A percentile compares a stretch with the other conserved stretches of the same genome.
Evolutionary conservation across 1,140 invertebrate genomes (phyloP).

Genomic region (Tribolium castaneum): DNA sequence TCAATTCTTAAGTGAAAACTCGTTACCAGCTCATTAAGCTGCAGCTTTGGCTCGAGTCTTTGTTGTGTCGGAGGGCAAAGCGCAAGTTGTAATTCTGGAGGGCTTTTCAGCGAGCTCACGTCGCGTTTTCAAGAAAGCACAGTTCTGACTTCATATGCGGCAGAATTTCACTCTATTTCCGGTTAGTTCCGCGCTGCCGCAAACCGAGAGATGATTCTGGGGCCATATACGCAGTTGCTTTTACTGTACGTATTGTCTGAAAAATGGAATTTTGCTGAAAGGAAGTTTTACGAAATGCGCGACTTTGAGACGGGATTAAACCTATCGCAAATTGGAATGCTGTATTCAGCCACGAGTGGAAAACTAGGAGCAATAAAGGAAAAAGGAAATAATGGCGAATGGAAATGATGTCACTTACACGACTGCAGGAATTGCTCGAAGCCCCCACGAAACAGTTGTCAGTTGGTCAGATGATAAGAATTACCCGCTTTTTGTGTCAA

Average conservation of each 20-base stretch:
- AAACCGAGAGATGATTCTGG: conserved; percentile 10
- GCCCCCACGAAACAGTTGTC: background rate
- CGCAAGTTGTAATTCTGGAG: conserved; percentile 7
- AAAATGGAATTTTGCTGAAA: conserved; percentile 6
- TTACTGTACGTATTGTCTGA: conserved; percentile 19
- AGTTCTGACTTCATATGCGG: conserved; percentile 28
- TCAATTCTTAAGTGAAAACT: conserved; percentile 22
- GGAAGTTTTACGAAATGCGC: background rate
- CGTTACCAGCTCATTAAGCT: conserved; percentile 11
- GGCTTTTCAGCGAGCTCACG: conserved; percentile 29
- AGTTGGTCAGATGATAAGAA: background rate
- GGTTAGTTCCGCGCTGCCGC: conserved; percentile 19
- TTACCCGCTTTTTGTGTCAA: background rate
- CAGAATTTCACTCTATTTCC: conserved; percentile 35
- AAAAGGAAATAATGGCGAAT: background rate
- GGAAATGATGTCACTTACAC: background rate
- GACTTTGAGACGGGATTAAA: background rate
- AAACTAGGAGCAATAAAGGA: background rate
- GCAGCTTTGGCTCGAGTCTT: background rate
- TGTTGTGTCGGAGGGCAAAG: conserved; percentile 19
- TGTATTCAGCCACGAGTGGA: background rate
- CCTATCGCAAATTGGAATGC: background rate
- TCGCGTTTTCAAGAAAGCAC: conserved; percentile 23
- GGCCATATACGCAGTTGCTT: background rate
- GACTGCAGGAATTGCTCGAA: background rate